These are phyloP conservation scores for Mimas tiliae DNA, from an alignment of 2,888 invertebrate species.

Conservation along the genomic window DNA sequence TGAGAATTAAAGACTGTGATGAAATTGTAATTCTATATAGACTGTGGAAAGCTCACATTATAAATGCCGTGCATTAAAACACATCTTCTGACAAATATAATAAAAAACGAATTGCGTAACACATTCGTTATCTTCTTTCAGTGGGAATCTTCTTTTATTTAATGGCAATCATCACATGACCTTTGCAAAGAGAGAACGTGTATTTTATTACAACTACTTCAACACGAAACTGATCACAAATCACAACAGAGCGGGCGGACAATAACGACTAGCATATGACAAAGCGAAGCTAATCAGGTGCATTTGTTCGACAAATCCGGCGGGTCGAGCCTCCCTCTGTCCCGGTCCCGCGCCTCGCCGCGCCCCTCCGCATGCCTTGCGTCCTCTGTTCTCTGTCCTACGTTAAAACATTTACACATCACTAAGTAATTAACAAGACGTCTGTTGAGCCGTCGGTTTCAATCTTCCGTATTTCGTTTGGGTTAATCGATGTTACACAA, in stretches of 20 bases:
- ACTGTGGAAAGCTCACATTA: no score
- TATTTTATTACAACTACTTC: background rate
- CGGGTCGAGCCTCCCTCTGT: slow-evolving; percentile 40
- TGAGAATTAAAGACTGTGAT: background rate
- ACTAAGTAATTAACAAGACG: slow-evolving; percentile 71
- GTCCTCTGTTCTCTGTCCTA: background rate
- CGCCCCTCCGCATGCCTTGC: slow-evolving; percentile 33
- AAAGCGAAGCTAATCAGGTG: slow-evolving; percentile 78
- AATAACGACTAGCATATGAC: slow-evolving; percentile 51
- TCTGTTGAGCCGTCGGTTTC: slow-evolving; percentile 38
- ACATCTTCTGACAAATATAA: background rate
- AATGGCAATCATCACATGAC: background rate
- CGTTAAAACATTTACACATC: background rate
- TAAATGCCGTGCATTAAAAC: no score
- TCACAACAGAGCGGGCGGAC: slow-evolving; percentile 30
- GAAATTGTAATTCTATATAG: background rate
- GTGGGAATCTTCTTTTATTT: background rate
- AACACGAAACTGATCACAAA: background rate
- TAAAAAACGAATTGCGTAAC: background rate
- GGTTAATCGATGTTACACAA: background rate
- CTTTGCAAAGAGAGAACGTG: background rate
- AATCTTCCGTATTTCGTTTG: background rate
- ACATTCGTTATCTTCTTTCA: no score
- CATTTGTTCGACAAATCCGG: slow-evolving; percentile 77
- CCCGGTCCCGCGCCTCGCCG: slow-evolving; percentile 32